These are phyloP conservation scores for Gonioctena quinquepunctata DNA, from an alignment of 1,140 invertebrate genomes.

Conservation along the genomic window DNA sequence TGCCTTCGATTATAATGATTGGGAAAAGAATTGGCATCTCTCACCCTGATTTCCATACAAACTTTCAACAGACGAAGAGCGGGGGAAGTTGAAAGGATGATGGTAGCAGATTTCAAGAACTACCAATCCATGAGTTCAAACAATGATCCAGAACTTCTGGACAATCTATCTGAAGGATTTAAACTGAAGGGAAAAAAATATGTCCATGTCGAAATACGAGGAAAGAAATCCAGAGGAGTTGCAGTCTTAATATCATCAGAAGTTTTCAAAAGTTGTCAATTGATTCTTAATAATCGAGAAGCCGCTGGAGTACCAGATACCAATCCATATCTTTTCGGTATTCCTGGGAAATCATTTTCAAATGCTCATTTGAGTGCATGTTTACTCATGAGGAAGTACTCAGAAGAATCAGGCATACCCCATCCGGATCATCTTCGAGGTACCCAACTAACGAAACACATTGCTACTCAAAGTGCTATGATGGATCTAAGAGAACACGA, in stretches of 20 bases:
- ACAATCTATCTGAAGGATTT: too few species aligned
- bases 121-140: not conserved
- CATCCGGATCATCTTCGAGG: not conserved
- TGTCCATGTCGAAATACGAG: conserved; percentile 3
- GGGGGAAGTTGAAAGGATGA: conserved; percentile 12
- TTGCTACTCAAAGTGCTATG: conserved; percentile 1
- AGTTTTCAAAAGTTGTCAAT: not conserved
- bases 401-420: not conserved
- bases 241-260: not conserved
- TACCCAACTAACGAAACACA: conserved; percentile 15
- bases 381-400: not conserved
- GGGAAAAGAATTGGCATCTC: not conserved
- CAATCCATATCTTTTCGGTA: conserved; percentile 17
- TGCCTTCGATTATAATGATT: not conserved
- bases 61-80: conserved; percentile 1
- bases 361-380: not conserved
- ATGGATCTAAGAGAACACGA: conserved; percentile 6
- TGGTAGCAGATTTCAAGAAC: not conserved
- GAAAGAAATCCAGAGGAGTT: conserved; percentile 2
- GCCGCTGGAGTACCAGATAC: not conserved
- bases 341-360: not conserved
- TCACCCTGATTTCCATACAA: conserved; percentile 4
- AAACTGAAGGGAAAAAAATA: not conserved
- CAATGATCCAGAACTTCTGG: too few species aligned
- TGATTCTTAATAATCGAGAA: conserved; percentile 2